Percentiles rank a stretch among this genome's conserved stretches.
Conservation (phyloP, 1,140 invertebrate species). For the Rhopalosiphum padi region DNA sequence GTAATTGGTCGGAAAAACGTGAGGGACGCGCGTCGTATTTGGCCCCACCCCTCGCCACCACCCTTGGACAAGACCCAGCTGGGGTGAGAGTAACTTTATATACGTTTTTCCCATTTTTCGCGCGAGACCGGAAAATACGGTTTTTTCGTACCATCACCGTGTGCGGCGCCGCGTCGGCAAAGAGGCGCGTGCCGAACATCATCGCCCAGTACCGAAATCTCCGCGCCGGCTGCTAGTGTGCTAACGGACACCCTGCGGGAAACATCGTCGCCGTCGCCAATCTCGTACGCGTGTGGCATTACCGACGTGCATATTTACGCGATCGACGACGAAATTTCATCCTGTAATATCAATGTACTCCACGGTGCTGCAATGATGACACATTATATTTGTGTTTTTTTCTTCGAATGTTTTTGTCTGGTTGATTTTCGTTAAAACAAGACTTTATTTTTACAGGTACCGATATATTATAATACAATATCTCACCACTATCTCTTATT, state of each 20-base stretch:
- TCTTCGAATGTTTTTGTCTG: background rate
- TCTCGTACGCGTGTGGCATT: too few species aligned
- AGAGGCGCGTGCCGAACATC: constrained; percentile 53
- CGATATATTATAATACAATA: constrained; percentile 1
- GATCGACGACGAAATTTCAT: background rate
- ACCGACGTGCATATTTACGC: background rate
- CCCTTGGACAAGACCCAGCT: background rate
- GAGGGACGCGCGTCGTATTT: constrained; percentile 29
- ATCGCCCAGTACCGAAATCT: constrained; percentile 54
- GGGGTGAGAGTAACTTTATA: background rate
- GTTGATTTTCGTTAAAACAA: background rate
- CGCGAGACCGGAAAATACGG: constrained; percentile 40
- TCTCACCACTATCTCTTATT: background rate
- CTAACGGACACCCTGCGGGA: background rate
- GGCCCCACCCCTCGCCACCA: constrained; percentile 25
- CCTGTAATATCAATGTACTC: background rate
- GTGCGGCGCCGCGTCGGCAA: background rate
- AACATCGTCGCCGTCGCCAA: background rate
- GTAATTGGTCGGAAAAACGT: constrained; percentile 51
- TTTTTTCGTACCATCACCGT: constrained; percentile 30
- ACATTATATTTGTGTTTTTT: background rate
- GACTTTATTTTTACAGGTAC: background rate
- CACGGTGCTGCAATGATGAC: background rate
- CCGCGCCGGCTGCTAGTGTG: constrained; percentile 45
- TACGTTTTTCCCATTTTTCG: background rate